Base-by-base conservation (phyloP, 2,888 invertebrate species). In the Seladonia tumulorum region DNA sequence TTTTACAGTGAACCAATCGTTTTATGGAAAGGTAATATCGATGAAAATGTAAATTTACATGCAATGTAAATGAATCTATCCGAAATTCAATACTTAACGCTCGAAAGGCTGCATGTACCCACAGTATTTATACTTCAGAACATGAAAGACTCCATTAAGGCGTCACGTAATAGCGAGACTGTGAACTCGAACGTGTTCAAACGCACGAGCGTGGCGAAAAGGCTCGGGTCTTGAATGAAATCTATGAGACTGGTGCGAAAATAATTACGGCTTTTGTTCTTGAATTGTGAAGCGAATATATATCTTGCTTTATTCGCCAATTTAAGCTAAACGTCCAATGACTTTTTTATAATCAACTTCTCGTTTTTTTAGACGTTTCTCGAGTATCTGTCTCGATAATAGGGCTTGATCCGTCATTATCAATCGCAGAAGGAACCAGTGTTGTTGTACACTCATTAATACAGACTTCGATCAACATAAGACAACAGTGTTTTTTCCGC, bases 21-120 rank as follows among this genome's bases (percentile, higher is more conserved):
- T 63, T 63, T 63, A 63, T 63, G 63, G 63, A 63, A 25, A 16
- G 63, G 63, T 63, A 63, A 63, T 63, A 63, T 63, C 63, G 63
- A 63, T 63, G 63, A 63, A 63, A 63, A 63, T 63, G 29, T 25
- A 63, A 63, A 63, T 63, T 29, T 14, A 29, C 63, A 18, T 29
- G 16, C 16, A 16, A 63, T 63, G 63, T 63, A 63, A 63, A 29
- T 29, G 63, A 63, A 63, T 63, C 29, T 63, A 63, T 63, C 63
- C 63, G 29, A 63, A 63, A 63, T 63, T 63, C 63, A 29, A 63
- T 63, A 63, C 63, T 63, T 63, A 29, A 25, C 63, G 63, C 63
- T 63, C 63, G 63, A 63, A 63, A 29, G 29, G 29, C 63, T 63
- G 1, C 29, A 29, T 63, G 63, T 29, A 63, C 14, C 57, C 16